These are phyloP conservation scores for Amphibalanus amphitrite DNA, from an alignment of 1,140 invertebrate species.

Conservation along the genomic window DNA sequence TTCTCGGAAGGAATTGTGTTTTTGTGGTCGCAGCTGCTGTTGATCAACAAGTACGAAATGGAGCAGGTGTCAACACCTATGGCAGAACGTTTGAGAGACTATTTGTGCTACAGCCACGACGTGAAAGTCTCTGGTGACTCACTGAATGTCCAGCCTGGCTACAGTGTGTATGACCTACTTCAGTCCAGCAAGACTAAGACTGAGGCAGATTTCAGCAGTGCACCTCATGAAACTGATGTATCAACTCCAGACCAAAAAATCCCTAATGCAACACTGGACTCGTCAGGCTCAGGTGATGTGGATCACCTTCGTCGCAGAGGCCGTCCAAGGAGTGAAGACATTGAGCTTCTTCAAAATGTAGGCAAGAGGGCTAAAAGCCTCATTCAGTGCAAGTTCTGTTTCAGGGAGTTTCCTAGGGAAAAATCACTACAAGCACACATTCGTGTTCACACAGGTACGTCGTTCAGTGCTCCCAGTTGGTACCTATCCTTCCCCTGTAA, in stretches of 20 bases:
- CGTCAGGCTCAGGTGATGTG: background rate
- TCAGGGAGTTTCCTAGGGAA: slow-evolving; percentile 57
- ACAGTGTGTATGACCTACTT: background rate
- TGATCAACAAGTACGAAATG: background rate
- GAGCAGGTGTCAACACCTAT: background rate
- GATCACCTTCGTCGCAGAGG: background rate
- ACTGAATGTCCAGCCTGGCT: slow-evolving; percentile 1
- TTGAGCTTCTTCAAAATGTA: background rate
- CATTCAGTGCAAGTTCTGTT: slow-evolving; percentile 55
- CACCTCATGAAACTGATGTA: background rate
- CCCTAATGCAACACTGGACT: background rate
- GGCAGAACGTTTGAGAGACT: background rate
- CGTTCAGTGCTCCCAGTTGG: too few relatives aligned
- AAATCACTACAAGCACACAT: slow-evolving; percentile 65
- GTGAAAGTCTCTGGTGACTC: background rate
- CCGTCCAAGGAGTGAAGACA: background rate
- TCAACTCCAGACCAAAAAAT: background rate
- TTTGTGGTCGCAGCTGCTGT: background rate
- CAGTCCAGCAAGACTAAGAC: background rate
- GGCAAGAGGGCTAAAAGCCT: slow-evolving; percentile 28
- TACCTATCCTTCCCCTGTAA: too few relatives aligned
- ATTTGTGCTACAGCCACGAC: slow-evolving; percentile 2
- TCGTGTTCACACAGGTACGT: slow-evolving; percentile 55
- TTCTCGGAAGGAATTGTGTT: background rate
- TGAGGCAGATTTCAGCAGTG: background rate